phyloP scores from a whole-genome alignment of 2,888 invertebrate genomes.

The Sialis fuliginosa region DNA sequence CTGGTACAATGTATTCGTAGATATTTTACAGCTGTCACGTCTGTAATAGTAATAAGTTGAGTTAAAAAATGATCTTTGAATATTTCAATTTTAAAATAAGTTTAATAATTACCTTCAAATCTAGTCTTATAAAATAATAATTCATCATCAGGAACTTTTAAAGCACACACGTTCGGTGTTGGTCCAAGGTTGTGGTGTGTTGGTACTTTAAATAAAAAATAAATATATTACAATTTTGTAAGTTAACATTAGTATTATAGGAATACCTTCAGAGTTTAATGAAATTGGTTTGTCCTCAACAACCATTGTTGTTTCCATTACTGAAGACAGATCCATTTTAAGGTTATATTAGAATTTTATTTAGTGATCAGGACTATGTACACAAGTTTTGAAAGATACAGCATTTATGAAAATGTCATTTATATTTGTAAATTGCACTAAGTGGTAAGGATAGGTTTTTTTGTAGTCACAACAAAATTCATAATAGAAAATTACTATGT shows the following conservation, averaged over 20 bases:
- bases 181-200: too few relatives aligned
- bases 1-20: conserved; percentile 53
- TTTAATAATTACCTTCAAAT: conserved; percentile 25
- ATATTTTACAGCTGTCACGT: conserved; percentile 37
- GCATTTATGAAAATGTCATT: not conserved
- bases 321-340: conserved; percentile 1
- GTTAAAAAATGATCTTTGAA: not conserved
- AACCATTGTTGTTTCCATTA: conserved; percentile 1
- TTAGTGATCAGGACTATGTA: too few relatives aligned
- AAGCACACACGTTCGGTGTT: too few relatives aligned
- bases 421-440: not conserved
- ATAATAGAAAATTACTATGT: not conserved
- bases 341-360: not conserved
- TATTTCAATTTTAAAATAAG: not conserved
- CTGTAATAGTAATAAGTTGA: conserved; percentile 21
- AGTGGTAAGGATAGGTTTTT: not conserved
- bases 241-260: too few relatives aligned
- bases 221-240: too few relatives aligned
- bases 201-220: too few relatives aligned
- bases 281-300: conserved; percentile 1
- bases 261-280: not conserved
- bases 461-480: not conserved
- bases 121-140: conserved; percentile 29
- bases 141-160: conserved; percentile 32
- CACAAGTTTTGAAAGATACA: too few relatives aligned